Evolutionary conservation across 2,888 invertebrate species (phyloP).

Genomic region (Amiota communis): DNA sequence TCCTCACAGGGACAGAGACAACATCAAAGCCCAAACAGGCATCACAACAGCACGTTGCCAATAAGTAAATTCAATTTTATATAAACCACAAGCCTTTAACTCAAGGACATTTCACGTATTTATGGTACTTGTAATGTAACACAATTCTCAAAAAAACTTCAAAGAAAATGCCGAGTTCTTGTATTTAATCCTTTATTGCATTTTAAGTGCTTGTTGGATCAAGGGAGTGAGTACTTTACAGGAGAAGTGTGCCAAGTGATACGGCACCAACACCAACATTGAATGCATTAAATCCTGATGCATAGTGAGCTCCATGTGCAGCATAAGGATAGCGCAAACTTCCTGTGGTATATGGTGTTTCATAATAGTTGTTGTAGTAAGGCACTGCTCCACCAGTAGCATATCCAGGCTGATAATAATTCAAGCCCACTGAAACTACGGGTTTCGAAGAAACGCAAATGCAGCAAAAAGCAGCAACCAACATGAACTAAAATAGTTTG

Average conservation of each 20-base stretch:
- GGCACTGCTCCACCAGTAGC: slow-evolving; percentile 29
- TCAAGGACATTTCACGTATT: no score
- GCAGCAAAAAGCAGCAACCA: slow-evolving; percentile 36
- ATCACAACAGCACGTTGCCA: background rate
- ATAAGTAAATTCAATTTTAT: background rate
- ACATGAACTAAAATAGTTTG: slow-evolving; percentile 42
- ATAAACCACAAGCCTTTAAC: background rate
- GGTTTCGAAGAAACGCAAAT: slow-evolving; percentile 48
- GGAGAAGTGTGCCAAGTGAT: slow-evolving; percentile 42
- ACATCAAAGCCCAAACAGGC: background rate
- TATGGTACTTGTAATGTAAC: no score
- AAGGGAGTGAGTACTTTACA: background rate
- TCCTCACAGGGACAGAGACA: background rate
- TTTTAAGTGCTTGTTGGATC: background rate
- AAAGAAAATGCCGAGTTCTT: no score
- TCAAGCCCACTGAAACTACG: slow-evolving; percentile 49
- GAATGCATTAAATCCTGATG: slow-evolving; percentile 36
- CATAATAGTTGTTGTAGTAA: slow-evolving; percentile 50
- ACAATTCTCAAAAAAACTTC: no score
- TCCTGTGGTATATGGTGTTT: slow-evolving; percentile 15
- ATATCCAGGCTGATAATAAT: slow-evolving; percentile 39
- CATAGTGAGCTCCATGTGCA: slow-evolving; percentile 44
- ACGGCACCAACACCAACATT: slow-evolving; percentile 53
- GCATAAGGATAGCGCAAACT: slow-evolving; percentile 36
- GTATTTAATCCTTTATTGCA: no score